Evolutionary conservation across 2,888 invertebrate species (phyloP).

Genomic region (Ctena decussata): DNA sequence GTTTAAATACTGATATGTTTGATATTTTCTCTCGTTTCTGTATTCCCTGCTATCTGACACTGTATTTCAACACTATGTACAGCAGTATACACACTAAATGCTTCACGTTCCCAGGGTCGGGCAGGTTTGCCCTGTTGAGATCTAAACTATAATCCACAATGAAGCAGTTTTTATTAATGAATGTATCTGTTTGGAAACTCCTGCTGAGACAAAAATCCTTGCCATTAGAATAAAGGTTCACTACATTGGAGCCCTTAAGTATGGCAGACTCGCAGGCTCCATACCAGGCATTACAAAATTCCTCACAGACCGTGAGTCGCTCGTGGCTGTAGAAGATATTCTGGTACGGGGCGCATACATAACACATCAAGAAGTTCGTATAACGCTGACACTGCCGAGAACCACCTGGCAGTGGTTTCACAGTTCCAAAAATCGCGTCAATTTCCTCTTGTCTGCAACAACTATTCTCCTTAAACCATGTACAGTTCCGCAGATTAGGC

Average conservation of each 20-base stretch:
- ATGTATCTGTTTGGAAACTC: slow-evolving; percentile 81
- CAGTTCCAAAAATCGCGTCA: slow-evolving; percentile 85
- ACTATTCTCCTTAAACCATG: slow-evolving; percentile 86
- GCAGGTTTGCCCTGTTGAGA: slow-evolving; percentile 1
- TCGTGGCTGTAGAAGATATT: slow-evolving; percentile 84
- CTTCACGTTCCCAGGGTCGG: no score
- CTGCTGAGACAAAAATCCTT: slow-evolving; percentile 84
- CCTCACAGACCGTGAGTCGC: slow-evolving; percentile 85
- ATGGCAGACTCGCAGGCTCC: slow-evolving; percentile 84
- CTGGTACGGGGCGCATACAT: slow-evolving; percentile 87
- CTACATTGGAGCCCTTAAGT: slow-evolving; percentile 85
- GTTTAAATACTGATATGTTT: no score
- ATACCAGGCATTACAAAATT: slow-evolving; percentile 86
- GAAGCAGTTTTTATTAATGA: slow-evolving; percentile 81
- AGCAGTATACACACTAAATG: no score
- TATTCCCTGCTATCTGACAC: no score
- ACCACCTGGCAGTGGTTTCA: slow-evolving; percentile 86
- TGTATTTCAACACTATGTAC: no score
- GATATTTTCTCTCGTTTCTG: no score
- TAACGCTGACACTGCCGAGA: slow-evolving; percentile 85
- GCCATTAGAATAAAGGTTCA: slow-evolving; percentile 84
- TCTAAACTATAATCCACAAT: slow-evolving; percentile 74
- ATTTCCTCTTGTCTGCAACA: slow-evolving; percentile 87
- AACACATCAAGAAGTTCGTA: slow-evolving; percentile 87
- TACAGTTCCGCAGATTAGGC: slow-evolving; percentile 86